phyloP scores from a whole-genome alignment of 1,140 invertebrate species.

The Sinella curviseta region DNA sequence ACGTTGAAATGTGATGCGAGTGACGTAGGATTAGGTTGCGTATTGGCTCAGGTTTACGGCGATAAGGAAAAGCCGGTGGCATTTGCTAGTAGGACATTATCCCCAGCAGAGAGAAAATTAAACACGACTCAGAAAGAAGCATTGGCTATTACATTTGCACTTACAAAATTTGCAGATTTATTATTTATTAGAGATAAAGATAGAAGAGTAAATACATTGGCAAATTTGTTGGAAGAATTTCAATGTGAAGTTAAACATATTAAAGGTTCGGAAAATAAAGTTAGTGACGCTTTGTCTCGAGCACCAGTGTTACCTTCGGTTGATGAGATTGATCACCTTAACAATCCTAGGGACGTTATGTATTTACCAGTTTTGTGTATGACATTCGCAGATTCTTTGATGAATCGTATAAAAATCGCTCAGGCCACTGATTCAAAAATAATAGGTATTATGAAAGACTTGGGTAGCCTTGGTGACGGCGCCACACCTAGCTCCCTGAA shows the following conservation, averaged over 20 bases:
- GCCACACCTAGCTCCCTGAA: not conserved
- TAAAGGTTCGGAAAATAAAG: constrained; percentile 49
- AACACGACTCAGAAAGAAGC: constrained; percentile 11
- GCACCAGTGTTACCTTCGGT: constrained; percentile 30
- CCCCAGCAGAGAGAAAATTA: not conserved
- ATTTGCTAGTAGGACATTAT: constrained; percentile 35
- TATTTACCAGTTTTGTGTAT: not conserved
- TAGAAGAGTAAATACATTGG: constrained; percentile 22
- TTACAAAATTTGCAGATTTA: constrained; percentile 35
- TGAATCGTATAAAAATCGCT: not conserved
- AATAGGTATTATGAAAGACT: not conserved
- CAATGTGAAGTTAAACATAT: constrained; percentile 48
- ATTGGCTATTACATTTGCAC: not conserved
- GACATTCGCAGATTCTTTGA: not conserved
- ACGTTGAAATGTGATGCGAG: constrained; percentile 18
- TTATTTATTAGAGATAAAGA: not conserved
- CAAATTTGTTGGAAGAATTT: constrained; percentile 43
- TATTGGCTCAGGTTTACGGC: constrained; percentile 26
- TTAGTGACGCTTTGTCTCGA: constrained; percentile 37
- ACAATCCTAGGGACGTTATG: not conserved
- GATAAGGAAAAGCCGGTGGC: constrained; percentile 24
- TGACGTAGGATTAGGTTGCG: constrained; percentile 34
- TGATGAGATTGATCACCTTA: constrained; percentile 28
- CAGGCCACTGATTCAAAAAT: not conserved
- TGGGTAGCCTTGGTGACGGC: not conserved